Evolutionary conservation across 2,797 vertebrate genomes (phyloP), one percentile per base, ranked within the genome.

Genomic region (Platalea minor): DNA sequence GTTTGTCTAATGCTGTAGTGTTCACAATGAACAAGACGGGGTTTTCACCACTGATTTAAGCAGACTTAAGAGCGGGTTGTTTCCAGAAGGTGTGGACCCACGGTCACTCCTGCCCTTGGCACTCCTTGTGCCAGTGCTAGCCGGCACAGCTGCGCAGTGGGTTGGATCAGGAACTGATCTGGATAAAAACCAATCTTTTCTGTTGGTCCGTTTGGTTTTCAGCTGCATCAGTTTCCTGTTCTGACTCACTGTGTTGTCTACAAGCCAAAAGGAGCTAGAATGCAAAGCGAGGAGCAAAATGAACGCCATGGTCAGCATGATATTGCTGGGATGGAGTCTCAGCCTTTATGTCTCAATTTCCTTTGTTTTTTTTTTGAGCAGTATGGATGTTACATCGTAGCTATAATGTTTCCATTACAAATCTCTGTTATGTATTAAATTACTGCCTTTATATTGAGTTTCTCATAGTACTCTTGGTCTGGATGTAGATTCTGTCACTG

Each of bases 191-290:
- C 73, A 88, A 7, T 51, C 74, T 86, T 86, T 87, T 79, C 57
- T 85, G 90, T 84, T 14, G 73, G 69, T 81, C 65, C 35, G 10
- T 69, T 88, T 92, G 80, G 57, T 90, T 96, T 91, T 93, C 88
- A 94, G 93, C 92, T 75, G 93, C 94, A 95, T 81, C 83, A 73
- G 61, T 94, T 96, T 96, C 95, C 90, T 93, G 85, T 19, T 94
- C 77, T 92, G 93, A 95, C 88, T 97, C 92, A 79, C 59, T 70
- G 69, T 25, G 50, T 54, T 89, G 79, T 83, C 59, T 72, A 46
- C 74, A 75, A 69, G 74, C 83, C 94, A 79, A 81, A 78, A 81
- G 74, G 65, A 94, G 61, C n/a, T 68, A 86, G 83, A 90, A 93
- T 61, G 80, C 92, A 90, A 75, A 91, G 79, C 0, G 1, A 93